Evolutionary conservation across 2,888 invertebrate species (phyloP), one percentile per base, ranked within the genome.

Genomic region (Pheosia gnoma): DNA sequence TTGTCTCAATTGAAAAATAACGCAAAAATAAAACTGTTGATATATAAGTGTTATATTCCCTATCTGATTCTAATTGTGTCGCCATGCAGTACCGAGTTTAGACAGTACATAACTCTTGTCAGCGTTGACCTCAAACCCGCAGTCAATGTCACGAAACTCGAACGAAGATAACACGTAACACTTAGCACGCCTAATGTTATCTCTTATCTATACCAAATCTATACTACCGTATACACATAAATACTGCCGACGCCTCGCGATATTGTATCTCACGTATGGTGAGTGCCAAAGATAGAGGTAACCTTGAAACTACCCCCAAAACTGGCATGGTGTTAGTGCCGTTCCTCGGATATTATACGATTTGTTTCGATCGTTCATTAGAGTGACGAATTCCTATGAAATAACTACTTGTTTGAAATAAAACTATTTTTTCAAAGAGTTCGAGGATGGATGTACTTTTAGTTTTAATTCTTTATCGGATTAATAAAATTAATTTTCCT

Each of bases 101-200:
- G 47, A 47, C 47, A n/a, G n/a, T 47, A 9, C 47, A 43, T 43
- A 8, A 43, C 9, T 45, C 38, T 59, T 39, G 55, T 38, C 55
- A 55, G 39, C 13, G 39, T 13, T 55, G 55, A 55, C 55, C 55
- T 55, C 55, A 55, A 55, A 39, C 38, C 36, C n/a, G 36, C 7
- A n/a, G 49, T 59, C 55, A 51, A 57, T 59, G 59, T 43, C 54
- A 60, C 25, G 38, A 54, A 58, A 58, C 43, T 38, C 37, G 6
- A 53, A 39, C 39, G 55, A 3, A 6, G 55, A 37, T 39, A 55
- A 37, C 13, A 53, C 54, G 54, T 39, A 54, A 55, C 55, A 38
- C 25, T 49, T 49, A 51, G 7, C n/a, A 5, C 47, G 47, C 5
- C 10, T 8, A 39, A 61, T 61, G 45, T 49, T 58, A 59, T 62